Base-by-base conservation (phyloP, 2,797 vertebrate species). In the Pseudomugil gertrudae region DNA sequence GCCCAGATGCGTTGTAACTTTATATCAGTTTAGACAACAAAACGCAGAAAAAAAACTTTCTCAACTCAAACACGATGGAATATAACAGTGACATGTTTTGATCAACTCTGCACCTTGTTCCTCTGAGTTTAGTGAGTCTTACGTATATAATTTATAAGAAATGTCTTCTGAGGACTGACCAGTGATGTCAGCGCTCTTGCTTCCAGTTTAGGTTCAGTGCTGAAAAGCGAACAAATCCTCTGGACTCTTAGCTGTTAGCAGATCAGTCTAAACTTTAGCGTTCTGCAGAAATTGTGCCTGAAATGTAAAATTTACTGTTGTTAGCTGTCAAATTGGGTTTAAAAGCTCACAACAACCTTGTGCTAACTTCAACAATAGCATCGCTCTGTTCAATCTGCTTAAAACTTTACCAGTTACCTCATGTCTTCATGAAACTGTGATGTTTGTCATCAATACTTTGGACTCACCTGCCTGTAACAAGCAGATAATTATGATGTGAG, bases 191-290 rank as follows among this genome's bases (percentile, higher is more conserved):
- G 26, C 1, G 3, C 72, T 57, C 63, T 40, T 45, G 76, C 62
- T 78, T 78, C 55, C 60, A 58, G 69, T 65, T 71, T 74, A 38
- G 53, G 17, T 54, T 23, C 32, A 35, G 27, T 32, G 66, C 71
- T 63, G 70, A 79, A 68, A 56, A 40, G 64, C 71, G 66, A 45
- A 79, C 80, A 84, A 87, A 87, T 88, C 77, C 61, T 70, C 57
- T 51, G n/a, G 10, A 67, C 69, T 65, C 40, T 5, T 67, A 53
- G 74, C 56, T 47, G 74, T 73, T 13, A 32, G 26, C 13, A 43
- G 19, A 35, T 35, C 24, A 56, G 27, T 3, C 53, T 19, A 1
- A 56, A 66, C 40, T 48, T 48, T 19, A 38, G 14, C 57, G 26
- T 29, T 55, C 35, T 51, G 35, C 38, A 56, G 60, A 54, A 23